A percentile compares a stretch with the other conserved stretches of the same genome.
These are phyloP conservation scores for Caenorhabditis tropicalis DNA, from an alignment of 1,140 invertebrate genomes.

Conservation along the genomic window DNA sequence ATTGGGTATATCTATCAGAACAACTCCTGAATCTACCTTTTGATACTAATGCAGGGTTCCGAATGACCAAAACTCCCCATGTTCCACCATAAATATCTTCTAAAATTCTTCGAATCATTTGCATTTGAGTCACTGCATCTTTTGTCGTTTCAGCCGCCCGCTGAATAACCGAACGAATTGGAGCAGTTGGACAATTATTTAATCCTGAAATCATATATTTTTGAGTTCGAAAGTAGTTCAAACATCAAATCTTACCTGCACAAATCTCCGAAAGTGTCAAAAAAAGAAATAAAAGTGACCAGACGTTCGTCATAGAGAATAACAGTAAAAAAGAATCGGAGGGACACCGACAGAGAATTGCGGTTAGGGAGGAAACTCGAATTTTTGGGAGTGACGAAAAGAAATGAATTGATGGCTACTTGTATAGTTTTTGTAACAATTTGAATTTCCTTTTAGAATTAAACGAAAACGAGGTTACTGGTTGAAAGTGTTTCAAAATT, in stretches of 20 bases:
- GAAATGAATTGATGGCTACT: slow-evolving; percentile 7
- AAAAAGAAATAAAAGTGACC: background rate
- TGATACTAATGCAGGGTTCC: slow-evolving; percentile 63
- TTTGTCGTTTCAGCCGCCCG: slow-evolving; percentile 54
- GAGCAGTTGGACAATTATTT: slow-evolving; percentile 57
- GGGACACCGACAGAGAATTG: background rate
- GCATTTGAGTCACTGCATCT: slow-evolving; percentile 62
- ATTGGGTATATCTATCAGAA: background rate
- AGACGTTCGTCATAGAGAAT: background rate
- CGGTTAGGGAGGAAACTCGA: background rate
- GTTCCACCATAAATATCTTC: slow-evolving; percentile 70
- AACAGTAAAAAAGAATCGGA: background rate
- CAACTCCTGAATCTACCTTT: background rate
- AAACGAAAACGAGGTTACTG: background rate
- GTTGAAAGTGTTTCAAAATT: slow-evolving; percentile 14
- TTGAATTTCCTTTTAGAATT: background rate
- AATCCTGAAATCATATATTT: background rate
- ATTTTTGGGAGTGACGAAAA: background rate
- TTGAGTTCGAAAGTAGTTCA: too few species aligned
- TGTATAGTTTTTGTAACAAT: slow-evolving; percentile 28
- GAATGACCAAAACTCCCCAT: slow-evolving; percentile 69
- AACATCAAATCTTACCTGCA: background rate
- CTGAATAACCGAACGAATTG: slow-evolving; percentile 57
- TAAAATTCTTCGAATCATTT: slow-evolving; percentile 69
- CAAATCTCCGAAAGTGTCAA: background rate